Conservation (phyloP, 1,140 invertebrate genomes). For the Anthonomus grandis region DNA sequence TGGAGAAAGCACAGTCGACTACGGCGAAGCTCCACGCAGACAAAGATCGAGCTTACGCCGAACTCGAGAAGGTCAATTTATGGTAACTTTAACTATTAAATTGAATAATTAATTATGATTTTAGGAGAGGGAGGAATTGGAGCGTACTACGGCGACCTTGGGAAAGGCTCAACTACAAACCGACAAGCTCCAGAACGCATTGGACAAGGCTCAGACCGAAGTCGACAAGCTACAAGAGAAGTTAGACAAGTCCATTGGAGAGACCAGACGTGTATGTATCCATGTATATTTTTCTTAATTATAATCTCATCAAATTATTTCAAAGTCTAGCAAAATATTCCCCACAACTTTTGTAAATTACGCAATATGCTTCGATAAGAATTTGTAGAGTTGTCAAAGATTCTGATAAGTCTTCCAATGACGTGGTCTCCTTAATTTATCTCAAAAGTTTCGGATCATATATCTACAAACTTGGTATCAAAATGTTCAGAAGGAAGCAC, state of each 20-base stretch:
- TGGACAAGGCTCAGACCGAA: constrained; percentile 87
- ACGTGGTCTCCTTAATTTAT: too few species aligned
- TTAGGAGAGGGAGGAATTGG: constrained; percentile 73
- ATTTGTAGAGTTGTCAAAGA: too few species aligned
- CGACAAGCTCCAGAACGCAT: constrained; percentile 81
- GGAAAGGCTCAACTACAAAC: constrained; percentile 87
- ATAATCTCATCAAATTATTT: too few species aligned
- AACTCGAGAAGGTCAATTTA: constrained; percentile 68
- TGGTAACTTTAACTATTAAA: not conserved
- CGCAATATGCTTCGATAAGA: too few species aligned
- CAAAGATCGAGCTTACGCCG: constrained; percentile 77
- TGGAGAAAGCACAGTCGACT: constrained; percentile 72
- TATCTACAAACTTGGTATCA: too few species aligned
- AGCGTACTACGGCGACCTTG: constrained; percentile 81
- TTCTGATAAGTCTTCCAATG: too few species aligned
- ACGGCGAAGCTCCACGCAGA: constrained; percentile 81
- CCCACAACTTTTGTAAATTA: too few species aligned
- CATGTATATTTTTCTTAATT: too few species aligned
- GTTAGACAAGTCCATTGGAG: constrained; percentile 73
- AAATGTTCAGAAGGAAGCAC: too few species aligned
- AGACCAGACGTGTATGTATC: constrained; percentile 71
- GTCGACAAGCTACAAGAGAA: constrained; percentile 87
- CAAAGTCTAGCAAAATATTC: too few species aligned
- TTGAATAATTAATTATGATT: not conserved
- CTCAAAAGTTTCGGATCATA: too few species aligned